phyloP scores from a whole-genome alignment of 1,140 invertebrate species.

The Nephotettix cincticeps region DNA sequence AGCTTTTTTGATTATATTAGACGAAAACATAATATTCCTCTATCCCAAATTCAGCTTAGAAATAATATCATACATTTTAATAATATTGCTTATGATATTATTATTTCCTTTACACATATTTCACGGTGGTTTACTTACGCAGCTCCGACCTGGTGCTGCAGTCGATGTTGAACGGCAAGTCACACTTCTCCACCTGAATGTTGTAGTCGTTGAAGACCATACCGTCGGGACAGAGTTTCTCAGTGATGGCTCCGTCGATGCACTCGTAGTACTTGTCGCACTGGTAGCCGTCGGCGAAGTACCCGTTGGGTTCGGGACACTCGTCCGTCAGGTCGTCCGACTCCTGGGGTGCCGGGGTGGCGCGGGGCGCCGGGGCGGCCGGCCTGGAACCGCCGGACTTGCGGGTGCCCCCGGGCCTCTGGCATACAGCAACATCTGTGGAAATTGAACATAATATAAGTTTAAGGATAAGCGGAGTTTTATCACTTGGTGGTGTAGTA shows the following conservation, averaged over 20 bases:
- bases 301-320: constrained; percentile 81
- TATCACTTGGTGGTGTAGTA: too few species aligned
- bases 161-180: constrained; percentile 83
- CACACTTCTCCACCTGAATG: constrained; percentile 79
- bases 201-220: constrained; percentile 89
- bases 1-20: too few species aligned
- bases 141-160: constrained; percentile 71
- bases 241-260: constrained; percentile 62
- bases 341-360: constrained; percentile 29
- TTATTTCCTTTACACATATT: too few species aligned
- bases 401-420: background rate
- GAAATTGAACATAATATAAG: too few species aligned
- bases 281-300: constrained; percentile 80
- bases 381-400: background rate
- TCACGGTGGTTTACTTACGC: too few species aligned
- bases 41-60: too few species aligned
- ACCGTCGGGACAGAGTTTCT: constrained; percentile 85
- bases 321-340: constrained; percentile 53
- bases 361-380: background rate
- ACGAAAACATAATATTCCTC: too few species aligned
- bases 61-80: too few species aligned
- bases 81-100: too few species aligned
- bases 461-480: too few species aligned
- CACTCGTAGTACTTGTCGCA: constrained; percentile 92
- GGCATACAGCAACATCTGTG: background rate